A percentile compares a stretch with the other conserved stretches of the same genome.
phyloP scores from a whole-genome alignment of 2,797 vertebrate species.

The Gymnothorax reevesii region DNA sequence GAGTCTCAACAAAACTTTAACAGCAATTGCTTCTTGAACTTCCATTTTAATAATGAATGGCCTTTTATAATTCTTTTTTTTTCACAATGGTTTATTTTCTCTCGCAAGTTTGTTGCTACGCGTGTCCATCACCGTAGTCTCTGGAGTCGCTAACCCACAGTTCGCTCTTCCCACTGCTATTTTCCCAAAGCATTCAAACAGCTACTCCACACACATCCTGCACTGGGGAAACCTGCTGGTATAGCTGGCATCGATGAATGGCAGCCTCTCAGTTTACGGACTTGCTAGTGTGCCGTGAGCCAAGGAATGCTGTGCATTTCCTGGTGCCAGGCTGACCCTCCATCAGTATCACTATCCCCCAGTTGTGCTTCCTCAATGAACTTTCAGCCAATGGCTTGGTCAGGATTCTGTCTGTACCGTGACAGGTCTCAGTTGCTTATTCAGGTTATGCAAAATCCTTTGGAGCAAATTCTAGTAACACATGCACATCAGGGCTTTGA shows the following conservation, averaged over 20 bases:
- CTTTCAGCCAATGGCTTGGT: not conserved
- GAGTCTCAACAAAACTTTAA: not conserved
- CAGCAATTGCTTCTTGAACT: not conserved
- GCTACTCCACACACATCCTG: not conserved
- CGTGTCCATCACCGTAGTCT: not conserved
- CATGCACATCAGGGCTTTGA: not conserved
- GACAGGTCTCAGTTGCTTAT: not conserved
- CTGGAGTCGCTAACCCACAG: not conserved
- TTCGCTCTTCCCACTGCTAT: not conserved
- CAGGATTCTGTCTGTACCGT: not conserved
- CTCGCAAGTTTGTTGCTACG: not conserved
- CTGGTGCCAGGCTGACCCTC: not conserved
- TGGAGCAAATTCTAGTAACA: not conserved
- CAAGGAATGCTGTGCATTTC: not conserved
- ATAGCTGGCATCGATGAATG: not conserved
- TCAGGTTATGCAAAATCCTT: not conserved
- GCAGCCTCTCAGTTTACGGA: not conserved
- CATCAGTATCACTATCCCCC: not conserved
- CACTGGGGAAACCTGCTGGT: not conserved
- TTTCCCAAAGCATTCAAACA: not conserved
- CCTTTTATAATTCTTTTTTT: not conserved
- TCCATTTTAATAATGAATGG: not conserved
- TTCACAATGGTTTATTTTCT: not conserved
- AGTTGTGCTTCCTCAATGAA: not conserved
- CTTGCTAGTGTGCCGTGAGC: not conserved